Evolutionary conservation across 1,140 invertebrate species (phyloP).

Genomic region (Globodera ellingtonae): DNA sequence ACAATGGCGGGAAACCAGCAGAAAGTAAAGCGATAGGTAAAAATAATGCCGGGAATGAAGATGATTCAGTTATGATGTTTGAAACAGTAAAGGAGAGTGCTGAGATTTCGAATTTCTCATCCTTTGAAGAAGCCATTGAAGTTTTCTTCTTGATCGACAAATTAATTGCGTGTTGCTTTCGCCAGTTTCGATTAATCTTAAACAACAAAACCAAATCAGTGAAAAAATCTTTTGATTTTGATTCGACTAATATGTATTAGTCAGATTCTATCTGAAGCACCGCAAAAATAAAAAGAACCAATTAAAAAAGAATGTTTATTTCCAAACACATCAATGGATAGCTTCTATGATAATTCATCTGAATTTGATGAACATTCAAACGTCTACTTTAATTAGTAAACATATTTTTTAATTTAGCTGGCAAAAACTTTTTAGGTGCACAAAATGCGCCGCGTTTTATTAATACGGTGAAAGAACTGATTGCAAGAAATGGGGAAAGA

Average conservation of each 20-base stretch:
- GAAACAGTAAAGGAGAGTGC: background rate
- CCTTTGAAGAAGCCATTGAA: slow-evolving; percentile 17
- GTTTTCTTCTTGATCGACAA: slow-evolving; percentile 6
- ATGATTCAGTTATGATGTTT: background rate
- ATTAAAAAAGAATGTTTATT: slow-evolving; percentile 8
- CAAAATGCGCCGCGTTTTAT: background rate
- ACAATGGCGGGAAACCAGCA: background rate
- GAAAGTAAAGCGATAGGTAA: background rate
- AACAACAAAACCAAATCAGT: too few relatives aligned
- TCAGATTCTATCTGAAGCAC: background rate
- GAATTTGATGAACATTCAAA: background rate
- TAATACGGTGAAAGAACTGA: slow-evolving; percentile 1
- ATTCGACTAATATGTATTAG: background rate
- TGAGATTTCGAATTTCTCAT: background rate
- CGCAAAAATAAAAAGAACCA: background rate
- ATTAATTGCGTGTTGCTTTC: background rate
- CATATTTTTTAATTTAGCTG: too few relatives aligned
- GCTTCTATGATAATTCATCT: too few relatives aligned
- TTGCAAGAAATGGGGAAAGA: slow-evolving; percentile 16
- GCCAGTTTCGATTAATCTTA: too few relatives aligned
- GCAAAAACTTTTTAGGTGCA: background rate
- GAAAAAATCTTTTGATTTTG: background rate
- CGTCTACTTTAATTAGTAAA: background rate
- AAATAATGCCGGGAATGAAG: background rate
- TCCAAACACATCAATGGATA: background rate